Conservation (phyloP, 2,888 invertebrate species). For the Physocephala rufipes region DNA sequence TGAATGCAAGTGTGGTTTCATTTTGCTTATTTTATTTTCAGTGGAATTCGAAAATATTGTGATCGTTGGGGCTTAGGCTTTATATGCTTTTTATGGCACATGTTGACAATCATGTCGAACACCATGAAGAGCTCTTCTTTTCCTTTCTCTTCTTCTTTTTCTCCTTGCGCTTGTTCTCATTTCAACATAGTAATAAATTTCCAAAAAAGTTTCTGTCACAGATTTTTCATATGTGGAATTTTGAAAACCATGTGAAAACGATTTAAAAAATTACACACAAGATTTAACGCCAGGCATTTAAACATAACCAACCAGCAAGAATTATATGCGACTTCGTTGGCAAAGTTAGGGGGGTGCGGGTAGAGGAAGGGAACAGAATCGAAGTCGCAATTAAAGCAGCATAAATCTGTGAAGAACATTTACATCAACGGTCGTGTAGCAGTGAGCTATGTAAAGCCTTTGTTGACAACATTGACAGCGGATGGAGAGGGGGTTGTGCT, state of each 20-base stretch:
- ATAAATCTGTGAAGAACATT: constrained; percentile 51
- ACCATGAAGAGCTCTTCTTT: background rate
- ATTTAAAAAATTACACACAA: constrained; percentile 47
- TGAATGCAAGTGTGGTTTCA: no score
- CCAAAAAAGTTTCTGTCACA: constrained; percentile 43
- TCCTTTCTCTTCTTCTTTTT: background rate
- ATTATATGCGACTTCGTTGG: background rate
- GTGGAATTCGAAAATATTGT: background rate
- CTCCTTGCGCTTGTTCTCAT: constrained; percentile 52
- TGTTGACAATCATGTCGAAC: constrained; percentile 18
- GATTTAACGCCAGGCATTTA: constrained; percentile 11
- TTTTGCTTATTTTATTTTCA: background rate
- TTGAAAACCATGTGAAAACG: constrained; percentile 57
- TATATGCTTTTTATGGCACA: constrained; percentile 9
- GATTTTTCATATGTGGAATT: constrained; percentile 46
- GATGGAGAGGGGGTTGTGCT: constrained; percentile 9
- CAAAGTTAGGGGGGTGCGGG: background rate
- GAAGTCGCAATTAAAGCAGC: constrained; percentile 40
- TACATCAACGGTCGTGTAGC: constrained; percentile 24
- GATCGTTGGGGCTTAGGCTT: background rate
- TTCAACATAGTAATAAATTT: constrained; percentile 60
- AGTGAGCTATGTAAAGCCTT: no score
- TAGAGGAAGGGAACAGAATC: background rate
- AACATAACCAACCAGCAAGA: background rate
- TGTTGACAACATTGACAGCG: no score